phyloP scores from a whole-genome alignment of 2,888 invertebrate genomes.

The Dynastes hyllus region DNA sequence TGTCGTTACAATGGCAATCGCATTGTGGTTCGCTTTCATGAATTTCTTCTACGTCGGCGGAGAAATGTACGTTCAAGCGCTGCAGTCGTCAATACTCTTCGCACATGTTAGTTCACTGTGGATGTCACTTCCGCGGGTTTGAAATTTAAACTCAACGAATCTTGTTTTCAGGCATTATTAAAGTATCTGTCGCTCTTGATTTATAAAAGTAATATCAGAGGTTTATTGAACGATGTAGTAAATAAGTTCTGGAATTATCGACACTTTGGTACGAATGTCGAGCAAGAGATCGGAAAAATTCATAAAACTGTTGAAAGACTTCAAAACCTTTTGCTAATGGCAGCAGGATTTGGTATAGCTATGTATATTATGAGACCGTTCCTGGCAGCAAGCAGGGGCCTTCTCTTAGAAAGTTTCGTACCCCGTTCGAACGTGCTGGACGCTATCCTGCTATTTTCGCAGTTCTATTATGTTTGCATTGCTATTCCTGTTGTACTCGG shows the following conservation, averaged over 20 bases:
- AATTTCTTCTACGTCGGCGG: background rate
- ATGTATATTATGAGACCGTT: background rate
- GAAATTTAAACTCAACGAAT: background rate
- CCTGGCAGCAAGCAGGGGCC: background rate
- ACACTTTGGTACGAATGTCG: background rate
- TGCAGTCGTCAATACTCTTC: too few relatives aligned
- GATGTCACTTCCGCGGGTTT: background rate
- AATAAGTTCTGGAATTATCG: background rate
- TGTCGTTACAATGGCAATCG: background rate
- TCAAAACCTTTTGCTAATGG: background rate
- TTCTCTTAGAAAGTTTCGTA: background rate
- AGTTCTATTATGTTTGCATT: constrained; percentile 1
- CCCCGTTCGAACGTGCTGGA: background rate
- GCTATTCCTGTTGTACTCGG: background rate
- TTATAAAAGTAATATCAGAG: background rate
- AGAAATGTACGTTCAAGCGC: background rate
- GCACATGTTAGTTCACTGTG: background rate
- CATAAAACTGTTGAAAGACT: background rate
- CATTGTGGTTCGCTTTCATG: background rate
- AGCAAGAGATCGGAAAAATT: background rate
- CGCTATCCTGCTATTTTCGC: background rate
- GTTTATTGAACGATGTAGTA: background rate
- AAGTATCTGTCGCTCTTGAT: background rate
- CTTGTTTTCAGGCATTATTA: background rate
- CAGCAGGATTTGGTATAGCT: background rate